Conservation (phyloP, 2,888 invertebrate genomes). For the Gymnoscelis rufifasciata region DNA sequence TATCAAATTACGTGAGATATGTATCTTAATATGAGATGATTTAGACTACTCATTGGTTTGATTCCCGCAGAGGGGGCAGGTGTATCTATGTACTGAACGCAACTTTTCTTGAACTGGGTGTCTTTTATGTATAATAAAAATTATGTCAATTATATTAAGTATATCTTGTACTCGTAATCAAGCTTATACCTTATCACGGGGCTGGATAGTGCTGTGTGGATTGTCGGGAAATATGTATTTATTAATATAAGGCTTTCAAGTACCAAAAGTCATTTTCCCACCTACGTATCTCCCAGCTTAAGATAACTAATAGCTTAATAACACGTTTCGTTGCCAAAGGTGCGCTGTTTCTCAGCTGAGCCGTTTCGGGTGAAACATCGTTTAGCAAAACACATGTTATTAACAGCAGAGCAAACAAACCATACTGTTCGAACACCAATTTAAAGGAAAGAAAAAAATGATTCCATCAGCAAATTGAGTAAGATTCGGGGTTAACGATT, state of each 20-base stretch:
- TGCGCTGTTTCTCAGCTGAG: conserved; percentile 70
- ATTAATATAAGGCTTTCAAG: conserved; percentile 13
- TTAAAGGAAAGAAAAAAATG: conserved; percentile 4
- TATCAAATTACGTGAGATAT: too few species aligned
- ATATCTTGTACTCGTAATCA: too few species aligned
- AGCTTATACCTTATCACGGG: too few species aligned
- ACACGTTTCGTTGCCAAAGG: conserved; percentile 55
- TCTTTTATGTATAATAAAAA: too few species aligned
- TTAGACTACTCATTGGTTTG: too few species aligned
- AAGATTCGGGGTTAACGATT: conserved; percentile 1
- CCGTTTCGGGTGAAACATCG: conserved; percentile 38
- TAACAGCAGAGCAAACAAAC: conserved; percentile 57
- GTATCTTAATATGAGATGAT: too few species aligned
- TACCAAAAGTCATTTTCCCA: conserved; percentile 35
- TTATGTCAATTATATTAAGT: too few species aligned
- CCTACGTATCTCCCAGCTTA: conserved; percentile 11
- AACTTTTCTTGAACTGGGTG: too few species aligned
- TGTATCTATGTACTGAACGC: too few species aligned
- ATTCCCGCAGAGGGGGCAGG: too few species aligned
- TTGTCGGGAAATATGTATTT: neutral
- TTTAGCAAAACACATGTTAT: conserved; percentile 66
- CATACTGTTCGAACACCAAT: conserved; percentile 34
- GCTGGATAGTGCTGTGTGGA: too few species aligned
- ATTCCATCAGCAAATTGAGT: conserved; percentile 1
- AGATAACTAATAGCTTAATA: conserved; percentile 79